Conservation (phyloP, 2,888 invertebrate genomes). For the Drosophila trichaetosa region DNA sequence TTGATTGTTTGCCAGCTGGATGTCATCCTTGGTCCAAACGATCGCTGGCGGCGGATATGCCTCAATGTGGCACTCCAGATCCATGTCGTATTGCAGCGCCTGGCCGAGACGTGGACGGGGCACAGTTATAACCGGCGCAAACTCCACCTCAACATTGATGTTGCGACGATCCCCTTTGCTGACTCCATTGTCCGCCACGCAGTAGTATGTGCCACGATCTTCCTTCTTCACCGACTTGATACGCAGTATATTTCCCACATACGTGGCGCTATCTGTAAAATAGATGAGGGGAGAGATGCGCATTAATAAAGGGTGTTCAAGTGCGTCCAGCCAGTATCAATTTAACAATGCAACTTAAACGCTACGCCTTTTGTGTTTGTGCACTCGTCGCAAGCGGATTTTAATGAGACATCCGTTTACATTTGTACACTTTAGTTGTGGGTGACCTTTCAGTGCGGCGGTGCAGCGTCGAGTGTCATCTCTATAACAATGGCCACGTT, state of each 20-base stretch:
- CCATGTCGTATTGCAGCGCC: constrained; percentile 97
- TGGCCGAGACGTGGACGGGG: constrained; percentile 92
- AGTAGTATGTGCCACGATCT: constrained; percentile 96
- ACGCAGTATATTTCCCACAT: constrained; percentile 92
- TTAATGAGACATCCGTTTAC: constrained; percentile 66
- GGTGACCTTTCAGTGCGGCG: constrained; percentile 61
- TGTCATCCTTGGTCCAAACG: constrained; percentile 94
- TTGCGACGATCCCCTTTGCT: constrained; percentile 93
- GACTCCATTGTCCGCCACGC: constrained; percentile 95
- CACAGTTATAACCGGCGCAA: constrained; percentile 93
- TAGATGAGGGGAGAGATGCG: background rate
- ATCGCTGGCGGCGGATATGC: constrained; percentile 98
- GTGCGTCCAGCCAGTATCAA: constrained; percentile 42
- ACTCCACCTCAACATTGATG: constrained; percentile 95
- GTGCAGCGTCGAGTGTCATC: constrained; percentile 39
- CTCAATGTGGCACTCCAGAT: constrained; percentile 96
- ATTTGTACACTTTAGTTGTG: constrained; percentile 35
- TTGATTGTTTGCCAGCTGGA: constrained; percentile 93
- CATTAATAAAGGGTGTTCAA: constrained; percentile 42
- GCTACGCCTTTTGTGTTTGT: constrained; percentile 61
- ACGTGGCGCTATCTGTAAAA: constrained; percentile 84
- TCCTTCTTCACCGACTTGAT: constrained; percentile 93
- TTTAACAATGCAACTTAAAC: constrained; percentile 59
- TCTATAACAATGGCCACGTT: constrained; percentile 73
- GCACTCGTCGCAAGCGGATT: constrained; percentile 58